Evolutionary conservation across 1,140 invertebrate species (phyloP).

Genomic region (Episyrphus balteatus): DNA sequence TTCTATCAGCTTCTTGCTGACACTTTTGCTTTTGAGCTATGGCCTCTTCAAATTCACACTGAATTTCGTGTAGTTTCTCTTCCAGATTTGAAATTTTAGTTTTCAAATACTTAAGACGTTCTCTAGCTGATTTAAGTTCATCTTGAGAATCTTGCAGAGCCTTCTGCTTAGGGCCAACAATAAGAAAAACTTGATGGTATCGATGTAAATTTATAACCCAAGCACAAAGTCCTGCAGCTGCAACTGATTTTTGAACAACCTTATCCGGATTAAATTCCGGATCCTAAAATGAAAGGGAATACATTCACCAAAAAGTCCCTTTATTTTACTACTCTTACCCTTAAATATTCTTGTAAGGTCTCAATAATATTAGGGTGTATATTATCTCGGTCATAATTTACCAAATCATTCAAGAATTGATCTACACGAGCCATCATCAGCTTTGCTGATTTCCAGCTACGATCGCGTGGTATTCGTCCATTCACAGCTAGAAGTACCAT

Average conservation of each 20-base stretch:
- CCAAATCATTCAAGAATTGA: conserved; percentile 72
- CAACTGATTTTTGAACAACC: conserved; percentile 75
- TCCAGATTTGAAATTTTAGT: conserved; percentile 58
- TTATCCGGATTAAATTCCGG: conserved; percentile 81
- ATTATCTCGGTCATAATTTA: conserved; percentile 90
- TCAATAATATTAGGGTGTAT: conserved; percentile 82
- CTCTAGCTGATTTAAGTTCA: conserved; percentile 75
- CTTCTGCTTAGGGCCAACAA: conserved; percentile 82
- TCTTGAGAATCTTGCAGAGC: conserved; percentile 71
- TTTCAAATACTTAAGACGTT: conserved; percentile 68
- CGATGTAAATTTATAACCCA: conserved; percentile 91
- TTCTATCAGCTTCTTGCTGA: conserved; percentile 75
- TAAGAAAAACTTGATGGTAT: conserved; percentile 86
- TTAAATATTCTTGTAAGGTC: conserved; percentile 44
- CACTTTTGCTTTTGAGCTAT: conserved; percentile 78
- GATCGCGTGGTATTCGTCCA: conserved; percentile 83
- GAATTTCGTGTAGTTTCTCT: conserved; percentile 60
- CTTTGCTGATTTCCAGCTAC: conserved; percentile 88
- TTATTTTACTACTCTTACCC: conserved; percentile 10
- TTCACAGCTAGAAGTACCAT: conserved; percentile 76
- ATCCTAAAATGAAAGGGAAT: conserved; percentile 35
- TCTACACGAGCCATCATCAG: conserved; percentile 57
- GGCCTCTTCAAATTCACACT: conserved; percentile 75
- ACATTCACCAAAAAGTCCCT: not conserved
- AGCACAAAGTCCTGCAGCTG: conserved; percentile 83